phyloP scores from a whole-genome alignment of 2,797 vertebrate species.

The Nothura maculosa region DNA sequence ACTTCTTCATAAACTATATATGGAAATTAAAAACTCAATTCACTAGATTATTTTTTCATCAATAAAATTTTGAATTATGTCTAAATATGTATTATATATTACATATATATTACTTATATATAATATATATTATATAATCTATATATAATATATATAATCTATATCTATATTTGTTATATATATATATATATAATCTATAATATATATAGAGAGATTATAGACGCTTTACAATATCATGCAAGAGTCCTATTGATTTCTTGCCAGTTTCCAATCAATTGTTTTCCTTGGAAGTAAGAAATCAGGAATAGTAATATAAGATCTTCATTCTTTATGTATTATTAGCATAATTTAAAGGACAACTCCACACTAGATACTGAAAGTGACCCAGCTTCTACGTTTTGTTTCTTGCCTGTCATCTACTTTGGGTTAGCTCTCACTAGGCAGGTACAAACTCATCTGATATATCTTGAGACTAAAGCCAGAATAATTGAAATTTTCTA shows the following conservation, averaged over 20 bases:
- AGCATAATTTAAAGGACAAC: neutral
- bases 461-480: neutral
- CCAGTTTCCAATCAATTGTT: neutral
- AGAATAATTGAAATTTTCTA: neutral
- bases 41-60: constrained; percentile 15
- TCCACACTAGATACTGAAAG: neutral
- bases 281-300: neutral
- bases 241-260: neutral
- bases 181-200: too few relatives aligned
- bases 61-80: neutral
- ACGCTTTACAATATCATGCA: neutral
- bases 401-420: neutral
- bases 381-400: neutral
- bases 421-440: neutral
- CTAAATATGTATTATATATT: too few relatives aligned
- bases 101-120: too few relatives aligned
- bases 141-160: too few relatives aligned
- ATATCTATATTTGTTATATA: too few relatives aligned
- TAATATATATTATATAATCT: too few relatives aligned
- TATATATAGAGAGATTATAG: too few relatives aligned
- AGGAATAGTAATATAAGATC: neutral
- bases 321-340: neutral
- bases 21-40: constrained; percentile 28
- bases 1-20: neutral
- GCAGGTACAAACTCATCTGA: neutral